These are phyloP conservation scores for Tenebrio molitor DNA, from an alignment of 1,140 invertebrate species.

Conservation along the genomic window DNA sequence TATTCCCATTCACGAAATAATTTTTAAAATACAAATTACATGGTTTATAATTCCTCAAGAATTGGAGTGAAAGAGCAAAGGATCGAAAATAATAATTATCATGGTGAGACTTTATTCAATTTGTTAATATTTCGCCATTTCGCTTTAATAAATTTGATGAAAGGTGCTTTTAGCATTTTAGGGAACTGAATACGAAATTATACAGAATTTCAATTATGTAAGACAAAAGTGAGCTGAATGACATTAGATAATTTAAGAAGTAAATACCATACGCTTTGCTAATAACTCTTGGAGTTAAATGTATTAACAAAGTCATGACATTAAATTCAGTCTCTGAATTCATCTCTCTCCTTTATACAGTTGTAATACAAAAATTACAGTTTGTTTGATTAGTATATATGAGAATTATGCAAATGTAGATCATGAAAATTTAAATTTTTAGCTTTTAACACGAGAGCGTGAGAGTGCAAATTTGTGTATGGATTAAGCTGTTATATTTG, in stretches of 20 bases:
- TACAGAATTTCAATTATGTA: constrained; percentile 26
- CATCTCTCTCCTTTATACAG: background rate
- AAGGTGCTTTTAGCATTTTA: constrained; percentile 34
- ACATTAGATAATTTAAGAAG: constrained; percentile 30
- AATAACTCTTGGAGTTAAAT: constrained; percentile 10
- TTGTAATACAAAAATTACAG: too few species aligned
- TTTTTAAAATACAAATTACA: constrained; percentile 32
- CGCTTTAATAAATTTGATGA: constrained; percentile 37
- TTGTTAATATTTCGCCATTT: constrained; percentile 37
- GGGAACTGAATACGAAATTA: constrained; percentile 18
- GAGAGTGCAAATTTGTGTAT: too few species aligned
- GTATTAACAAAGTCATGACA: constrained; percentile 9
- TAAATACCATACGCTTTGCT: constrained; percentile 12
- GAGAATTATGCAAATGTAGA: too few species aligned
- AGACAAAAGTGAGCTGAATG: constrained; percentile 30
- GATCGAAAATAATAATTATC: constrained; percentile 28
- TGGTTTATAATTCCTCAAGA: constrained; percentile 14
- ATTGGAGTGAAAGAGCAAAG: constrained; percentile 25
- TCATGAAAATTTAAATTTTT: too few species aligned
- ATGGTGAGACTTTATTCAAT: constrained; percentile 35
- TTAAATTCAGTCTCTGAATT: constrained; percentile 3
- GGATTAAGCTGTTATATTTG: too few species aligned
- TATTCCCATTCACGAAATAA: background rate
- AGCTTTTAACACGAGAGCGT: too few species aligned
- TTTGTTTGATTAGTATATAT: too few species aligned